These are phyloP conservation scores for Ips nitidus DNA, from an alignment of 1,140 invertebrate species.

Conservation along the genomic window DNA sequence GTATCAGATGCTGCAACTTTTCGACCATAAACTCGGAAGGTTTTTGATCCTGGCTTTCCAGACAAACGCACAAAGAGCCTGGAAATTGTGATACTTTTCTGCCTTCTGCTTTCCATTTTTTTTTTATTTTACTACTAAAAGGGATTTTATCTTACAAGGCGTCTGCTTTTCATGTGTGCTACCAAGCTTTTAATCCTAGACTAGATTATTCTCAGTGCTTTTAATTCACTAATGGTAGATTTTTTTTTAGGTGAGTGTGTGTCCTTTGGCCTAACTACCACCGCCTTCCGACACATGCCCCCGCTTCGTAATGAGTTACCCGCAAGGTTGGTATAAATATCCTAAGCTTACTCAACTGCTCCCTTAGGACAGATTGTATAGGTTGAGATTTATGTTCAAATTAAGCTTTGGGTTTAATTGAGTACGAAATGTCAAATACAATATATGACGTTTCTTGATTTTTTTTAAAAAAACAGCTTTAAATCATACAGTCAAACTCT, in stretches of 20 bases:
- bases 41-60: conserved; percentile 3
- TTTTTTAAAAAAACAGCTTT: too few species aligned
- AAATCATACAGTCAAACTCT: too few species aligned
- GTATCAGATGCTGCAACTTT: conserved; percentile 2
- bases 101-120: not conserved
- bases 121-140: not conserved
- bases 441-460: too few species aligned
- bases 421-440: too few species aligned
- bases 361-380: too few species aligned
- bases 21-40: conserved; percentile 3
- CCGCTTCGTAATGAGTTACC: conserved; percentile 49
- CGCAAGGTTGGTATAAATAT: conserved; percentile 48
- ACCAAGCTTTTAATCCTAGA: not conserved
- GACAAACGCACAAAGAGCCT: conserved; percentile 5
- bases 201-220: not conserved
- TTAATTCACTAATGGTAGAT: conserved; percentile 3
- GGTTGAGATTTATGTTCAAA: too few species aligned
- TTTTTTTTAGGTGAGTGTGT: conserved; percentile 50
- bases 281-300: conserved; percentile 46
- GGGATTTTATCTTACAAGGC: not conserved
- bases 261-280: conserved; percentile 40
- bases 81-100: conserved; percentile 9
- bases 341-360: too few species aligned
- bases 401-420: too few species aligned
- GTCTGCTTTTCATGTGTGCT: too few species aligned